phyloP scores from a whole-genome alignment of 2,113 vertebrate genomes.

The Hippocampus zosterae region DNA sequence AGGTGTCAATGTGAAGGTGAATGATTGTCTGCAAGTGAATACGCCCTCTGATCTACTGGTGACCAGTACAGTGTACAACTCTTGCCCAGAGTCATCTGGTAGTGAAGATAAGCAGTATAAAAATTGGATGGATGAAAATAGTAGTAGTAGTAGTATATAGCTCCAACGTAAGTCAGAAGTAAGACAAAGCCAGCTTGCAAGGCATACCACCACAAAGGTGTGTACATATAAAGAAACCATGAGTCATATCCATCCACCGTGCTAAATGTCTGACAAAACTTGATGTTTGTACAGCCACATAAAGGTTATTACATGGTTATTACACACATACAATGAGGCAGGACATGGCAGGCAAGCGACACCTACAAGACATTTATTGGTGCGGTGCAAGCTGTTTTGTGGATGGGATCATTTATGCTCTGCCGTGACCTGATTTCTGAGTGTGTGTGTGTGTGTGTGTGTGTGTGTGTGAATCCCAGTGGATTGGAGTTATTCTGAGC shows the following conservation, averaged over 20 bases:
- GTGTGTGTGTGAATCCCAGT: constrained; percentile 20
- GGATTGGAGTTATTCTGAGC: constrained; percentile 30
- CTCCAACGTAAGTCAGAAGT: not conserved
- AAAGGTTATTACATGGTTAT: not conserved
- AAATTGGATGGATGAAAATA: not conserved
- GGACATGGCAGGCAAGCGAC: not conserved
- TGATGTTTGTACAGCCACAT: not conserved
- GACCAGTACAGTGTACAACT: not conserved
- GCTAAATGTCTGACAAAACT: not conserved
- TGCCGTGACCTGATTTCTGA: constrained; percentile 39
- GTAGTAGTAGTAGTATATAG: not conserved
- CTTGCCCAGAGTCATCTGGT: not conserved
- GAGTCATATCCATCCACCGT: not conserved
- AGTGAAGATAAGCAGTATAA: not conserved
- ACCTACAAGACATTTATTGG: not conserved
- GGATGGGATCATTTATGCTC: constrained; percentile 4
- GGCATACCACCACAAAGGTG: not conserved
- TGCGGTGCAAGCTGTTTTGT: constrained; percentile 7
- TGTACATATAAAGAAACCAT: not conserved
- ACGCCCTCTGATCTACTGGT: not conserved
- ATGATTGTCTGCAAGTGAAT: not conserved
- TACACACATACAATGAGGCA: not conserved
- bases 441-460: constrained; percentile 6
- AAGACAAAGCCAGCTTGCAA: not conserved
- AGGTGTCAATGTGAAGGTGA: not conserved